Base-by-base conservation (phyloP, 2,797 vertebrate species). In the Erethizon dorsatum region DNA sequence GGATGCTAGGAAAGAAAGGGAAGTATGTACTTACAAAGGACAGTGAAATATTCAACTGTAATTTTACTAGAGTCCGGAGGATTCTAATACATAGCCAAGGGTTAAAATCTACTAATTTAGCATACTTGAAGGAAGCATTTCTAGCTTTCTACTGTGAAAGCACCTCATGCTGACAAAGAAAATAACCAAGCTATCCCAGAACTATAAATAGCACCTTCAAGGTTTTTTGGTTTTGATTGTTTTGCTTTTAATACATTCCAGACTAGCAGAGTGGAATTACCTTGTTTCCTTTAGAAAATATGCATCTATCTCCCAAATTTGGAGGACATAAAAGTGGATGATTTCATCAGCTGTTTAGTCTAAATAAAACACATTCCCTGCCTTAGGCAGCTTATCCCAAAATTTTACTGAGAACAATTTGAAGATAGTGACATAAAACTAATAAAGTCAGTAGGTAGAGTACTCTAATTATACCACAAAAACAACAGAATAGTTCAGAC, bases 381-480 rank as follows among this genome's bases (percentile, higher is more conserved):
- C 59, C 67, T 57, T 31, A 96, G 79, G 83, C 94, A 91, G 92
- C 83, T 5, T 90, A 59, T 88, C 88, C 63, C 89, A 90, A 97
- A 73, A 41, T 95, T 91, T 86, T 95, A 96, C 17, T 95, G 50
- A 95, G 69, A 3, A 2, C 92, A 96, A 91, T 95, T 52, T 97
- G 71, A 96, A 98, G 88, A 95, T 1, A 86, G 47, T 87, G 75
- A 95, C 59, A 84, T 91, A 92, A 83, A 96, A 87, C 95, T 96
- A 97, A 96, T 92, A 90, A 88, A 83, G 71, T 69, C 52, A 96
- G 97, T 97, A 33, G 82, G 80, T 69, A 94, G 0, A 90, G 78
- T 85, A 45, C 84, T 95, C 80, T 95, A 96, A 95, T 61, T 90
- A 0, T 92, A 97, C 33, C 90, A 97, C 95, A 97, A 88, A 91